These are phyloP conservation scores for Lepidothrix coronata DNA, from an alignment of 2,113 vertebrate species.

Conservation along the genomic window DNA sequence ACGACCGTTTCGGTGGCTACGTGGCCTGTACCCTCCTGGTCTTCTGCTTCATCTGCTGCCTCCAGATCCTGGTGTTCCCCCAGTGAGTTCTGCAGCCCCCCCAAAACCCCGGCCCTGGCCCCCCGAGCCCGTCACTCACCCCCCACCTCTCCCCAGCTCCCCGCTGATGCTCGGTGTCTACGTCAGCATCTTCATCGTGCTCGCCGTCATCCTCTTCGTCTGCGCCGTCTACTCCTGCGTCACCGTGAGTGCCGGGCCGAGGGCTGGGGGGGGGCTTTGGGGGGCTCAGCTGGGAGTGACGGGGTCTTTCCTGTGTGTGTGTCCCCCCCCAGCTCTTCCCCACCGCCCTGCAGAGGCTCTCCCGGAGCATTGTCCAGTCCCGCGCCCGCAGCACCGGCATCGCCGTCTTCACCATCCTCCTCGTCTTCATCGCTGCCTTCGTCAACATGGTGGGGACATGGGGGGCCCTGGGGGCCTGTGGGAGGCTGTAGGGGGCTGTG, in stretches of 20 bases:
- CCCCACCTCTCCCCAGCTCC: constrained; percentile 73
- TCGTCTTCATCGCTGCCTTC: constrained; percentile 89
- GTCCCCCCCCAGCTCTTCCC: constrained; percentile 81
- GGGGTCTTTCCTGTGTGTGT: neutral
- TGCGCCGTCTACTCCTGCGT: constrained; percentile 92
- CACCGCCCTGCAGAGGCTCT: constrained; percentile 82
- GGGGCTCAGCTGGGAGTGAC: fast-evolving
- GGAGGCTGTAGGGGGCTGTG: neutral
- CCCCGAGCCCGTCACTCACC: neutral
- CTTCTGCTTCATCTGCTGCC: constrained; percentile 94
- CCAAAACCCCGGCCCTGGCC: neutral
- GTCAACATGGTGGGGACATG: constrained; percentile 82
- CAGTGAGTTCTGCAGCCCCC: constrained; percentile 77
- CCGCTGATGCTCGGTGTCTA: constrained; percentile 88
- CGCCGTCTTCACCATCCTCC: constrained; percentile 87
- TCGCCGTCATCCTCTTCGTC: constrained; percentile 85
- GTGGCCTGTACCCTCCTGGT: constrained; percentile 91
- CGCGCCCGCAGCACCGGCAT: constrained; percentile 88
- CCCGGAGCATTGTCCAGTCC: constrained; percentile 89
- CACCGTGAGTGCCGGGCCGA: constrained; percentile 73
- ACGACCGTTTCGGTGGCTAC: constrained; percentile 91
- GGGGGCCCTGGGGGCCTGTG: neutral
- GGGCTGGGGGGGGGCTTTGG: neutral
- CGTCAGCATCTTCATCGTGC: constrained; percentile 84
- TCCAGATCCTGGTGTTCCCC: constrained; percentile 91